phyloP scores from a whole-genome alignment of 1,140 invertebrate species.

The Lasioglossum baleicum region DNA sequence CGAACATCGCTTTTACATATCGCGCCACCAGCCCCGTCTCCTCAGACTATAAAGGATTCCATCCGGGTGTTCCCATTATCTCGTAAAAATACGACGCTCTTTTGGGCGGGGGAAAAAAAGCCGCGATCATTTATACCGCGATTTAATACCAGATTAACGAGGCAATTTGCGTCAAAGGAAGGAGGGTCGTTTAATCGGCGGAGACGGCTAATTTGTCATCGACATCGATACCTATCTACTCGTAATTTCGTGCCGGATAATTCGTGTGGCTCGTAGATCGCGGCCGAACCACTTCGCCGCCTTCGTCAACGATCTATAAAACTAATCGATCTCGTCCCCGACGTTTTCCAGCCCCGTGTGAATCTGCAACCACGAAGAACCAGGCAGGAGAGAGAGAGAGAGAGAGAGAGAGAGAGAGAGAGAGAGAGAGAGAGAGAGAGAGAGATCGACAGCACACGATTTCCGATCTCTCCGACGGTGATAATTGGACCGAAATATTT shows the following conservation, averaged over 20 bases:
- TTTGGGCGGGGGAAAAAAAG: slow-evolving; percentile 24
- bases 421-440: too few species aligned
- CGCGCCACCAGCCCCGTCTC: background rate
- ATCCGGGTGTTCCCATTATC: slow-evolving; percentile 43
- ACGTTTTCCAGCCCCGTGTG: background rate
- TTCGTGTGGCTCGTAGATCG: slow-evolving; percentile 47
- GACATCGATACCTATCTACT: slow-evolving; percentile 62
- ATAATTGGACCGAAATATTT: slow-evolving; percentile 25
- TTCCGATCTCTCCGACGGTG: background rate
- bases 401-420: too few species aligned
- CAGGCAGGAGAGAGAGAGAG: background rate
- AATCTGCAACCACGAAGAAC: background rate
- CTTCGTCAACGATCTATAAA: slow-evolving; percentile 39
- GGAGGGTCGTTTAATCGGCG: slow-evolving; percentile 58
- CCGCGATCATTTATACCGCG: slow-evolving; percentile 56
- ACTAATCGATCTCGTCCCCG: slow-evolving; percentile 39
- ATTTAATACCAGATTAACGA: slow-evolving; percentile 67
- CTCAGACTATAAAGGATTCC: slow-evolving; percentile 27
- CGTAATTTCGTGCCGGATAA: slow-evolving; percentile 61
- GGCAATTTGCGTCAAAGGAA: slow-evolving; percentile 62
- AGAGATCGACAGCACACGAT: background rate
- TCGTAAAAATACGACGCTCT: slow-evolving; percentile 53
- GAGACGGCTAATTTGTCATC: slow-evolving; percentile 63
- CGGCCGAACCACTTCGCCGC: background rate
- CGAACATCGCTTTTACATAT: slow-evolving; percentile 62